Percentiles rank a stretch among this genome's conserved stretches.
phyloP scores from a whole-genome alignment of 2,888 invertebrate species.

The Nemotelus nigrinus region DNA sequence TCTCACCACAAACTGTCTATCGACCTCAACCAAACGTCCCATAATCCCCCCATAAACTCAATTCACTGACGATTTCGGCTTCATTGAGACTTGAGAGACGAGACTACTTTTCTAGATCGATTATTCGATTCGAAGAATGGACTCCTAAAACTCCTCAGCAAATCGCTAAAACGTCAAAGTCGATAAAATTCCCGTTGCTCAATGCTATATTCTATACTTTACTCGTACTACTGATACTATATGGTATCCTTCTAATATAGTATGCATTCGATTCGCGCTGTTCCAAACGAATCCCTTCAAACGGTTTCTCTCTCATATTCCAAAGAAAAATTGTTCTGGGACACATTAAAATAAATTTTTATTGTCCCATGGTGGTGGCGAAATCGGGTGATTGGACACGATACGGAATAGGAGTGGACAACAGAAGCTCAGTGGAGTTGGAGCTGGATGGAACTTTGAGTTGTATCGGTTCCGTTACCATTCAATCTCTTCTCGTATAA shows the following conservation, averaged over 20 bases:
- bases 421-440: not conserved
- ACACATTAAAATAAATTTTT: constrained; percentile 51
- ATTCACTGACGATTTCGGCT: constrained; percentile 19
- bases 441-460: too few species aligned
- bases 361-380: constrained; percentile 23
- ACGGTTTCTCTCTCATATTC: constrained; percentile 47
- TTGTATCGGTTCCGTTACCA: too few species aligned
- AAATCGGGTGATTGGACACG: constrained; percentile 34
- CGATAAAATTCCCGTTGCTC: too few species aligned
- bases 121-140: constrained; percentile 43
- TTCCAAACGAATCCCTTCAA: not conserved
- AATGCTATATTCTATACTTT: too few species aligned
- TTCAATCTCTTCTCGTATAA: too few species aligned
- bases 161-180: too few species aligned
- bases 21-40: too few species aligned
- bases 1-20: too few species aligned
- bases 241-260: too few species aligned
- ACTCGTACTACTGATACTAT: too few species aligned
- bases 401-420: constrained; percentile 35
- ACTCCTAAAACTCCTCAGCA: not conserved
- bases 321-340: constrained; percentile 49
- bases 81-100: constrained; percentile 30
- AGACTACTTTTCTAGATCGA: constrained; percentile 48
- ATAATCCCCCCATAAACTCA: not conserved
- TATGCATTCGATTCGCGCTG: not conserved